Evolutionary conservation across 2,797 vertebrate species (phyloP).

Genomic region (Lepidocolaptes lacrymiger): DNA sequence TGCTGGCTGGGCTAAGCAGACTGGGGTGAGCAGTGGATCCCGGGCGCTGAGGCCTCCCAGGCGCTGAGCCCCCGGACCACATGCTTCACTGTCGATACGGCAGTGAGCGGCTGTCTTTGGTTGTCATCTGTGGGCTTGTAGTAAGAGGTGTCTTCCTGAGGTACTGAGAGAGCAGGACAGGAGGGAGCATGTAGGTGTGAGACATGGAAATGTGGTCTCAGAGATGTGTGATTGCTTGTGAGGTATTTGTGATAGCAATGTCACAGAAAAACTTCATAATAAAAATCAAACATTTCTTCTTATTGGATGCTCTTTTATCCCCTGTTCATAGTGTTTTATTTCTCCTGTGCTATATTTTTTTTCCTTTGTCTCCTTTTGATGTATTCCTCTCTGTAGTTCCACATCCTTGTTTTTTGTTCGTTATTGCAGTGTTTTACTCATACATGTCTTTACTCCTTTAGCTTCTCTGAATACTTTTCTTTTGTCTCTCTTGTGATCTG

Average conservation of each 20-base stretch:
- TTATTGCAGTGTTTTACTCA: neutral
- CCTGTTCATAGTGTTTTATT: neutral
- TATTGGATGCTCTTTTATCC: neutral
- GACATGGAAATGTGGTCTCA: neutral
- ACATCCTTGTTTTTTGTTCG: neutral
- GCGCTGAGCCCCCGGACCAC: neutral
- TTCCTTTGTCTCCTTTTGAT: neutral
- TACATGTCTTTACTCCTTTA: neutral
- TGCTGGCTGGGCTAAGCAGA: neutral
- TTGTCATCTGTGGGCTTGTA: neutral
- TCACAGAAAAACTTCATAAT: neutral
- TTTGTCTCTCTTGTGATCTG: neutral
- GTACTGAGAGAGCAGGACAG: rapidly evolving
- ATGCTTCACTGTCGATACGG: rapidly evolving
- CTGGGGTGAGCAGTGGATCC: neutral
- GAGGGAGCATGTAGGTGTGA: neutral
- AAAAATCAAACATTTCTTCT: neutral
- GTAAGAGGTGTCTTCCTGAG: neutral
- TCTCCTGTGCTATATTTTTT: neutral
- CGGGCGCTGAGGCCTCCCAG: rapidly evolving
- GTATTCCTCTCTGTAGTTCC: neutral
- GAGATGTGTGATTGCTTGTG: neutral
- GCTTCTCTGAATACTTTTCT: neutral
- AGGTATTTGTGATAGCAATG: neutral
- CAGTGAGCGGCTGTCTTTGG: neutral